These are phyloP conservation scores for Orthonevra nobilis DNA, from an alignment of 2,888 invertebrate genomes.

Conservation along the genomic window DNA sequence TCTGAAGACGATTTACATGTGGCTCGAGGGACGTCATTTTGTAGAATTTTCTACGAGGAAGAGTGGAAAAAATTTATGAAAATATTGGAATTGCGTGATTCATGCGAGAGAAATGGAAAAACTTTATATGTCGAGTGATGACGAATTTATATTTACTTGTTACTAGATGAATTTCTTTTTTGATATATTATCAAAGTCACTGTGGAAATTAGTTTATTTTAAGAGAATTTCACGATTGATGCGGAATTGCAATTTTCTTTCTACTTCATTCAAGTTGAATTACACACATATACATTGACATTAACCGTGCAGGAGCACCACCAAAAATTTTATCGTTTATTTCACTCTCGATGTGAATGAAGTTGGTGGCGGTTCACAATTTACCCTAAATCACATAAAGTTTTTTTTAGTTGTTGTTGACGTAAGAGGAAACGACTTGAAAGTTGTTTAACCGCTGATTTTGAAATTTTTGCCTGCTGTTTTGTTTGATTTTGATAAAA, in stretches of 20 bases:
- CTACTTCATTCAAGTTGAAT: conserved; percentile 58
- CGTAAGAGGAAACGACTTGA: background rate
- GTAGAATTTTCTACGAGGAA: conserved; percentile 65
- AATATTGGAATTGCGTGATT: conserved; percentile 64
- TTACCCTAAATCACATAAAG: conserved; percentile 27
- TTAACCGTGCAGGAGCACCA: conserved; percentile 49
- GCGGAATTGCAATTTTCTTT: conserved; percentile 70
- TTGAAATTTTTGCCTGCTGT: no score
- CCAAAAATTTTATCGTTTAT: conserved; percentile 59
- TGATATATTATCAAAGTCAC: conserved; percentile 57
- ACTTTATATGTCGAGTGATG: background rate
- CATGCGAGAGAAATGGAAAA: conserved; percentile 29
- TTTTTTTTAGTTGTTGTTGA: conserved; percentile 28
- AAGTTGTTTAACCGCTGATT: background rate
- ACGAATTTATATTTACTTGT: conserved; percentile 51
- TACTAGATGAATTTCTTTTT: conserved; percentile 42
- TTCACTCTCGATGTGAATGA: conserved; percentile 50
- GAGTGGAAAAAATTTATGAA: conserved; percentile 42
- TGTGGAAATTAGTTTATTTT: conserved; percentile 47
- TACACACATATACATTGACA: conserved; percentile 63
- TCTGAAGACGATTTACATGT: conserved; percentile 89
- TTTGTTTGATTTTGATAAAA: no score
- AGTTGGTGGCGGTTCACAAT: conserved; percentile 29
- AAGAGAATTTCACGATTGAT: conserved; percentile 66
- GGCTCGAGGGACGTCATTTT: conserved; percentile 77